phyloP scores from a whole-genome alignment of 2,888 invertebrate species.

The Eledona agricola region DNA sequence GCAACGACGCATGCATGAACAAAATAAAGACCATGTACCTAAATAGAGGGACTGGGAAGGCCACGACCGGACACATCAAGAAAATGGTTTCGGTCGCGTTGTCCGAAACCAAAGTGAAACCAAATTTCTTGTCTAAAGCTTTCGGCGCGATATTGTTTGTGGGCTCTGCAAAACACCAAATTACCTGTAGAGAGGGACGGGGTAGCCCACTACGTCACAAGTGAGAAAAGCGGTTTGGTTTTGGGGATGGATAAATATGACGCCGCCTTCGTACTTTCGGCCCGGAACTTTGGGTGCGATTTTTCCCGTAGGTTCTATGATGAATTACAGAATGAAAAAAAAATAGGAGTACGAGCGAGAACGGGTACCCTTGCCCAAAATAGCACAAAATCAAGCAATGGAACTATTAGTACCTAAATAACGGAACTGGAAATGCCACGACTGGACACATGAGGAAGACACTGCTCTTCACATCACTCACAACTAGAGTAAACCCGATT shows the following conservation, averaged over 20 bases:
- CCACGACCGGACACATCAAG: conserved; percentile 63
- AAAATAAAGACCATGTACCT: conserved; percentile 55
- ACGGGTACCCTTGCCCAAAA: conserved; percentile 29
- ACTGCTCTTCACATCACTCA: conserved; percentile 57
- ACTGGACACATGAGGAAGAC: conserved; percentile 64
- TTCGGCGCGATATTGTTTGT: conserved; percentile 73
- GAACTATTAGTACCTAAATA: conserved; percentile 60
- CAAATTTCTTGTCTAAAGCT: conserved; percentile 63
- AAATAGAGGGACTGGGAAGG: conserved; percentile 60
- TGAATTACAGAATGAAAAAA: conserved; percentile 23
- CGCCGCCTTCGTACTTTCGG: conserved; percentile 66
- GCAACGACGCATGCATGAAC: too few species aligned
- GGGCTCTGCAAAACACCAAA: conserved; percentile 65
- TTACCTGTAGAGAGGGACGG: conserved; percentile 77
- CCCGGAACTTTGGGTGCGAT: conserved; percentile 69
- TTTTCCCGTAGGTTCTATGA: conserved; percentile 70
- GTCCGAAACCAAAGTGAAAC: conserved; percentile 64
- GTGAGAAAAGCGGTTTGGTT: conserved; percentile 68
- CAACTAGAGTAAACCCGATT: conserved; percentile 64
- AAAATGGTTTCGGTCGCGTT: conserved; percentile 59
- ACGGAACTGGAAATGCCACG: conserved; percentile 60
- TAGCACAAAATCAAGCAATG: conserved; percentile 3
- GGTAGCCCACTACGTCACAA: conserved; percentile 75
- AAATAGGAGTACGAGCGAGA: conserved; percentile 5
- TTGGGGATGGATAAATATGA: conserved; percentile 66